Evolutionary conservation across 2,113 vertebrate genomes (phyloP).

Genomic region (Calyptomena viridis): DNA sequence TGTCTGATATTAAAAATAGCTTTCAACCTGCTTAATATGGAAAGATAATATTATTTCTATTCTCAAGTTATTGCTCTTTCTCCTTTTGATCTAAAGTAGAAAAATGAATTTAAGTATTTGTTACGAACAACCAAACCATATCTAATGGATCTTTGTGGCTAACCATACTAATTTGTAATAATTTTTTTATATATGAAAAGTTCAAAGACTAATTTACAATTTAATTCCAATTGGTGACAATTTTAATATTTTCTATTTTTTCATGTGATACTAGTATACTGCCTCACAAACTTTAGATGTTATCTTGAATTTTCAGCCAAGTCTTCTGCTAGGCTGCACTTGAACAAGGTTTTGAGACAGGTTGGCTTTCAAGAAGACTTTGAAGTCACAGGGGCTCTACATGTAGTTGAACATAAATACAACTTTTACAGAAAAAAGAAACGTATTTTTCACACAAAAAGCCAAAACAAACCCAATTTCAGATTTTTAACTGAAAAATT

Average conservation of each 20-base stretch:
- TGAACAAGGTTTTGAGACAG: not conserved
- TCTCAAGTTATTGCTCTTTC: not conserved
- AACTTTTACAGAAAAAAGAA: not conserved
- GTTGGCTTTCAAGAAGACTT: not conserved
- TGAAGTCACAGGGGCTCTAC: not conserved
- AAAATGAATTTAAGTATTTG: conserved; percentile 29
- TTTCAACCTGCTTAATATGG: conserved; percentile 27
- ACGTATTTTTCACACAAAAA: not conserved
- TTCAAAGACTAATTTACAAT: not conserved
- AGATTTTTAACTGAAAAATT: not conserved
- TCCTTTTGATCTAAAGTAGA: conserved; percentile 43
- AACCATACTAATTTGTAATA: not conserved
- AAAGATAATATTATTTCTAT: conserved; percentile 38
- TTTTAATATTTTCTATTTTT: not conserved
- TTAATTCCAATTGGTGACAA: not conserved
- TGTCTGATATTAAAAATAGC: conserved; percentile 40
- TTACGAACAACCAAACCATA: not conserved
- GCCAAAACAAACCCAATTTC: accelerated
- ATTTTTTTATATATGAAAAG: not conserved
- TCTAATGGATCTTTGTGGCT: not conserved
- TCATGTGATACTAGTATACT: not conserved
- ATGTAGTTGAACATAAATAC: not conserved
- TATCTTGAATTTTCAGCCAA: not conserved
- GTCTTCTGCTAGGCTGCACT: not conserved
- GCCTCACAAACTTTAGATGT: not conserved